phyloP scores from a whole-genome alignment of 1,140 invertebrate species.

The Orussus abietinus region DNA sequence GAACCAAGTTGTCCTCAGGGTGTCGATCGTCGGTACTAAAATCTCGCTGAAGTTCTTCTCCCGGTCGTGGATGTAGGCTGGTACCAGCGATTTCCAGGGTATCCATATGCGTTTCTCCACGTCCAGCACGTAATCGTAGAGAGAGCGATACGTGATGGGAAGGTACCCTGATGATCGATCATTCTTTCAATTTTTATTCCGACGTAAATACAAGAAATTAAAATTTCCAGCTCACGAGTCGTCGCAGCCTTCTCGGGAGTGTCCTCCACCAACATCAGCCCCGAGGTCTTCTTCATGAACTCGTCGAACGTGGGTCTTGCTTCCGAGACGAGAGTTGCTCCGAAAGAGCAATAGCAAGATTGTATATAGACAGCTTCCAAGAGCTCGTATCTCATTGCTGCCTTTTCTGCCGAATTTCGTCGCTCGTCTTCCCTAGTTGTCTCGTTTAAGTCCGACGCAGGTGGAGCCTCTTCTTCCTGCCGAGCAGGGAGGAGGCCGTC shows the following conservation, averaged over 20 bases:
- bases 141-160: conserved; percentile 61
- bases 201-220: conserved; percentile 1
- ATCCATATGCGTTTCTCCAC: conserved; percentile 69
- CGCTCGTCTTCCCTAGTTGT: conserved; percentile 19
- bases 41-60: conserved; percentile 73
- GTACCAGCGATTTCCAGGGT: conserved; percentile 78
- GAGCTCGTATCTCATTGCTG: conserved; percentile 24
- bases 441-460: conserved; percentile 8
- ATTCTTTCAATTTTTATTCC: conserved; percentile 1
- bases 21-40: conserved; percentile 85
- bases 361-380: conserved; percentile 52
- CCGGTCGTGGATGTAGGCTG: conserved; percentile 69
- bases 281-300: conserved; percentile 72
- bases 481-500: conserved; percentile 60
- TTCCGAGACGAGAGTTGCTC: conserved; percentile 69
- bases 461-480: conserved; percentile 42
- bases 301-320: conserved; percentile 71
- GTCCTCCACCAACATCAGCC: conserved; percentile 66
- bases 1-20: conserved; percentile 72
- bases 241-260: conserved; percentile 60
- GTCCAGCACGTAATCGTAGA: conserved; percentile 83
- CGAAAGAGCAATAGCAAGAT: conserved; percentile 79
- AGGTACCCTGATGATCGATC: conserved; percentile 56
- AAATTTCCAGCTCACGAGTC: conserved; percentile 50
- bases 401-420: conserved; percentile 15